Base-by-base conservation (phyloP, 2,797 vertebrate genomes). In the Periophthalmus magnuspinnatus region DNA sequence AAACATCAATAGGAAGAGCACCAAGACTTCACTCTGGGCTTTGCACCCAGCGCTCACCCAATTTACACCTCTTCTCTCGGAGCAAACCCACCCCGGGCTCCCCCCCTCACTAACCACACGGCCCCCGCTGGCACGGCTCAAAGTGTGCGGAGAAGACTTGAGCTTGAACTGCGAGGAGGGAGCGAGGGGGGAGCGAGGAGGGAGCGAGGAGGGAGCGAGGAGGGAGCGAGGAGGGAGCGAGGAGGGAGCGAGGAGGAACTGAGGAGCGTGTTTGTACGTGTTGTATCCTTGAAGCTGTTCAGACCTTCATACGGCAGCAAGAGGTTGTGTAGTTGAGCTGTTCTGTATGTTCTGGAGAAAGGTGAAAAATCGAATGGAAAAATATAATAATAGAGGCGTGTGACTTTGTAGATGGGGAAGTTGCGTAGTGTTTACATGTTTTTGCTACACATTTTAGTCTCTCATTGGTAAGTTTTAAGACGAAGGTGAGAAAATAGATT, bases 51-150 rank as follows among this genome's bases (percentile, higher is more conserved):
- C 79, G 14, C 76, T 93, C 91, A 90, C 89, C 91, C 91, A 94
- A 94, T 94, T 94, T 93, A 90, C 93, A 94, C 93, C 92, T 94
- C 86, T 82, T 74, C 66, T 77, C 79, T 86, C 83, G 82, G 83
- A 89, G 86, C 87, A 84, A 88, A 89, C 84, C 80, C 86, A 86
- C 83, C 86, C 86, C 68, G 72, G 69, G n/a, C n/a, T 82, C 89
- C 86, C 91, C 88, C 82, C 88, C 82, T 82, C 85, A 83, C 86
- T 87, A 91, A 90, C 91, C 86, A 59, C 83, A 86, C 88, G 77
- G 88, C 90, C 84, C 88, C 84, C 79, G 82, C 84, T 86, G 87
- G 87, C 85, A 75, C 61, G 67, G 56, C 66, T 7, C 33, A 28
- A 41, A 69, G 71, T 72, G 81, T 79, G 71, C 70, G 75, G 6